These are phyloP conservation scores for Zaprionus inermis DNA, from an alignment of 1,140 invertebrate species.

Conservation along the genomic window DNA sequence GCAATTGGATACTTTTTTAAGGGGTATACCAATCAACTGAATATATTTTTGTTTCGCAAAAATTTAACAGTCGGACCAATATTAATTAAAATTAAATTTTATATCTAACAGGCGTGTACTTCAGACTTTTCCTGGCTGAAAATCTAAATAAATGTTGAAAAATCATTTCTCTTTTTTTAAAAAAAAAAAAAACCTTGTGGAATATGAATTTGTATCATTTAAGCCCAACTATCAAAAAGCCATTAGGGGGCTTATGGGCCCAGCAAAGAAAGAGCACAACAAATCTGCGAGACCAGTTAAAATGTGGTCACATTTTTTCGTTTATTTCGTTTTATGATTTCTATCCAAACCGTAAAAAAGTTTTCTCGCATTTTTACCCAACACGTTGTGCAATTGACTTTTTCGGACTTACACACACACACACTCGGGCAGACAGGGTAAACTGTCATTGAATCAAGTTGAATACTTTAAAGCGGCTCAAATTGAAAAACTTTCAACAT, in stretches of 20 bases:
- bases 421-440: slow-evolving; percentile 8
- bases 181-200: neutral
- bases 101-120: too few relatives aligned
- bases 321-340: slow-evolving; percentile 44
- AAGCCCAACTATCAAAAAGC: slow-evolving; percentile 64
- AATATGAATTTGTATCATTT: slow-evolving; percentile 6
- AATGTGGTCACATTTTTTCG: slow-evolving; percentile 49
- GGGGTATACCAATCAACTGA: too few relatives aligned
- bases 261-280: slow-evolving; percentile 37
- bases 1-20: too few relatives aligned
- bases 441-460: slow-evolving; percentile 47
- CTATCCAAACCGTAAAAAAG: slow-evolving; percentile 25
- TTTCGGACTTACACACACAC: slow-evolving; percentile 12
- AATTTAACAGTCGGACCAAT: too few relatives aligned
- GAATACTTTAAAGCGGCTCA: slow-evolving; percentile 79
- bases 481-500: slow-evolving; percentile 82
- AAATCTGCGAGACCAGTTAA: slow-evolving; percentile 41
- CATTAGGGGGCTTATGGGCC: slow-evolving; percentile 56
- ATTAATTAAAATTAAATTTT: too few relatives aligned
- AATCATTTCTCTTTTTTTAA: neutral
- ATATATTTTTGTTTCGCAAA: too few relatives aligned
- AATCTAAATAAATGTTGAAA: neutral
- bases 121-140: neutral
- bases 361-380: slow-evolving; percentile 41
- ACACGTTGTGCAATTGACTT: slow-evolving; percentile 45